These are phyloP conservation scores for Entomobrya proxima DNA, from an alignment of 2,888 invertebrate genomes.

Conservation along the genomic window DNA sequence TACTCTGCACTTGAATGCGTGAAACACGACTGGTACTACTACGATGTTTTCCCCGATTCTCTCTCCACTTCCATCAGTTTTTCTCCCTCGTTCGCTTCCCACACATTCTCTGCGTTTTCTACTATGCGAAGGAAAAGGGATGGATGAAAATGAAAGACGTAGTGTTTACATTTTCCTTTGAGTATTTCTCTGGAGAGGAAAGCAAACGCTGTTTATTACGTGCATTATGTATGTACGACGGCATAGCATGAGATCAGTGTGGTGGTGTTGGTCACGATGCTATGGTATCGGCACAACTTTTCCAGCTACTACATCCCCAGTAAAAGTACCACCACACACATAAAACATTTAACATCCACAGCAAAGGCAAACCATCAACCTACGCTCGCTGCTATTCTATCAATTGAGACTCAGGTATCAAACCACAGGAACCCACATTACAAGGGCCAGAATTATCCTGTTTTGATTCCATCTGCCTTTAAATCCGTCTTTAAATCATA, in stretches of 20 bases:
- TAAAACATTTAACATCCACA: no score
- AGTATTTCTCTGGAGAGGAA: slow-evolving; percentile 28
- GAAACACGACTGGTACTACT: not conserved
- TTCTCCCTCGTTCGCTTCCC: not conserved
- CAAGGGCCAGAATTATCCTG: no score
- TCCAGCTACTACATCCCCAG: not conserved
- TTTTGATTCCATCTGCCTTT: no score
- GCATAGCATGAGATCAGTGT: no score
- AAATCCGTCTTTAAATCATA: no score
- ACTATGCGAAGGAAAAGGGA: not conserved
- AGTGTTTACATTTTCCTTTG: slow-evolving; percentile 22
- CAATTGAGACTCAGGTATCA: no score
- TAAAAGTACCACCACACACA: no score
- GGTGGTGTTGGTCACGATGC: no score
- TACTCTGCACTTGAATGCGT: not conserved
- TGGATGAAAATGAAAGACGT: slow-evolving; percentile 31
- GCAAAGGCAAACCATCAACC: no score
- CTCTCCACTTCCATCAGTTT: no score
- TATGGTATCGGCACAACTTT: not conserved
- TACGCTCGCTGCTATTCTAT: no score
- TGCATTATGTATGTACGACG: slow-evolving; percentile 13
- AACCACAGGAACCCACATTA: no score
- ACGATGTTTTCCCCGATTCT: not conserved
- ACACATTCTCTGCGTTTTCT: not conserved
- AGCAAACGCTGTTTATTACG: slow-evolving; percentile 9